These are phyloP conservation scores for Parochlus steinenii DNA, from an alignment of 2,888 invertebrate species.

Conservation along the genomic window DNA sequence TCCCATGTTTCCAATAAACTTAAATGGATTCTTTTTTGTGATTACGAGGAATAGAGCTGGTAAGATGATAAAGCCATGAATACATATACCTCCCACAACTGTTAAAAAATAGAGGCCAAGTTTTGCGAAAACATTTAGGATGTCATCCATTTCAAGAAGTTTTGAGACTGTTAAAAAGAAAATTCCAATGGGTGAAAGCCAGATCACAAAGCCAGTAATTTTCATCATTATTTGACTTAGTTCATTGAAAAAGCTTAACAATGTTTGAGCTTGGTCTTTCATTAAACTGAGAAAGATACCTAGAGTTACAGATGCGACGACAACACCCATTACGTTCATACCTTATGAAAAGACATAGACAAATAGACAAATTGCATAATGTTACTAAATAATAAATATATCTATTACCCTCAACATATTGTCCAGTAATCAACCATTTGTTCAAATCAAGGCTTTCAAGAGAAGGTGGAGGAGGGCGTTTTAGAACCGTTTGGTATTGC, in stretches of 20 bases:
- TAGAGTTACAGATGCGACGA: slow-evolving; percentile 40
- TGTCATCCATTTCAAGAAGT: slow-evolving; percentile 46
- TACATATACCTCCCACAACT: slow-evolving; percentile 44
- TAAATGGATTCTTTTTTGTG: slow-evolving; percentile 43
- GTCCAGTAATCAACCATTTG: slow-evolving; percentile 33
- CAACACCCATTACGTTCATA: slow-evolving; percentile 42
- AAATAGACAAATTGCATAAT: too few species aligned
- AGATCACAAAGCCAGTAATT: slow-evolving; percentile 47
- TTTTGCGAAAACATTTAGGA: slow-evolving; percentile 41
- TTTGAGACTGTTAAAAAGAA: slow-evolving; percentile 46
- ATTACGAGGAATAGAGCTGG: slow-evolving; percentile 45
- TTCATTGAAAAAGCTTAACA: slow-evolving; percentile 43
- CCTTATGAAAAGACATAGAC: too few species aligned
- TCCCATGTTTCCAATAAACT: slow-evolving; percentile 38
- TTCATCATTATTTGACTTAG: slow-evolving; percentile 45
- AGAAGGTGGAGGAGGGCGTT: slow-evolving; percentile 18
- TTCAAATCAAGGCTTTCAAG: slow-evolving; percentile 15
- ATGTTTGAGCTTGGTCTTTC: slow-evolving; percentile 41
- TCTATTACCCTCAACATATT: slow-evolving; percentile 28
- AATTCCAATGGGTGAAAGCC: slow-evolving; percentile 47
- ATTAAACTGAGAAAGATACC: slow-evolving; percentile 51
- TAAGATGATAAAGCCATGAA: slow-evolving; percentile 52
- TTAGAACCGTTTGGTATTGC: slow-evolving; percentile 30
- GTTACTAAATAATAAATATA: too few species aligned
- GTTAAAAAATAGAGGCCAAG: slow-evolving; percentile 56